Base-by-base conservation (phyloP, 1,140 invertebrate species). In the Dufourea novaeangliae region DNA sequence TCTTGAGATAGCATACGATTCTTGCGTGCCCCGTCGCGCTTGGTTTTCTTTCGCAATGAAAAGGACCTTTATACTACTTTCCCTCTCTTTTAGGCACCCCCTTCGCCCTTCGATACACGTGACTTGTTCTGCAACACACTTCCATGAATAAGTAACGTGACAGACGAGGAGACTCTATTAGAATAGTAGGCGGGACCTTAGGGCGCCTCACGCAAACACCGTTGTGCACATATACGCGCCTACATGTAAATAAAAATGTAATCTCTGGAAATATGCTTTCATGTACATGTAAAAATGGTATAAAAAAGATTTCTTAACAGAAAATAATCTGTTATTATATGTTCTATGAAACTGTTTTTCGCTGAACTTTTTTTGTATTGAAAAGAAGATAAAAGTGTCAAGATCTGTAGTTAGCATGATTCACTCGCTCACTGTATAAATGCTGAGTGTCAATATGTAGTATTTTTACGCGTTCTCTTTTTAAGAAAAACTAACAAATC, bases 181-280 rank as follows among this genome's bases (percentile, higher is more conserved):
- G 62, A 71, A 67, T 66, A 34, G 56, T 50, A 66, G 67, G 67
- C 72, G 70, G 80, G 62, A 41, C 62, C 41, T 34, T 64, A 80
- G 62, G 78, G 73, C 80, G 73, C 73, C 73, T 71, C 79, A 78
- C 78, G 67, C 54, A 54, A 72, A 70, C 56, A 46, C 44, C 22
- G 7, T 22, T 22, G 8, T 41, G 29, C 37, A 39, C 20, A 34
- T 37, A 69, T n/a, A 52, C 12, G 8, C 29, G 22, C 34, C 32
- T 52, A n/a, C 27, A 54, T 77, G n/a, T 32, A 76, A 39, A 67
- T 57, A 68, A 68, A 68, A 75, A 32, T 4, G 39, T 27, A 37
- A 25, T n/a, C 20, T 22, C 17, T 22, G 12, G 5, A 3, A 37
- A 11, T 37, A 6, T n/a, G 17, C 25, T 2, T 32, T 20, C 17